phyloP scores from a whole-genome alignment of 2,113 vertebrate genomes.

The Capreolus pygargus region DNA sequence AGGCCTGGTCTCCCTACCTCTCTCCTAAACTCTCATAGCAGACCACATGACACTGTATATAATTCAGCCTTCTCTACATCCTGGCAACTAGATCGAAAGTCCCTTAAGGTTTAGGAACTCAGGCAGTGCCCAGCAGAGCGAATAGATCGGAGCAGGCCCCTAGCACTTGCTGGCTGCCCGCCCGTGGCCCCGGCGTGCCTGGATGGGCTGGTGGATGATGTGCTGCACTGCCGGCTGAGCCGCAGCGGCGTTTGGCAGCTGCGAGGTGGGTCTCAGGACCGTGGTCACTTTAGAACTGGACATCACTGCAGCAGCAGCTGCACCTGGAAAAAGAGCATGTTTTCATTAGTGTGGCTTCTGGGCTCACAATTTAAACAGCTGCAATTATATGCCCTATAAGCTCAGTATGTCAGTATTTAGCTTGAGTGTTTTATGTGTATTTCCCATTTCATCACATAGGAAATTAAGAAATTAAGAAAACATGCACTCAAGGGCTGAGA shows the following conservation, averaged over 20 bases:
- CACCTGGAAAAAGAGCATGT: slow-evolving; percentile 81
- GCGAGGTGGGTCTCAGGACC: slow-evolving; percentile 92
- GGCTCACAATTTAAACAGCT: neutral
- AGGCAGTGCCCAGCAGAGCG: neutral
- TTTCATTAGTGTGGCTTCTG: neutral
- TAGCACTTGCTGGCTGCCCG: neutral
- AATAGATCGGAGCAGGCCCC: accelerated
- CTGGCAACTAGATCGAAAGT: neutral
- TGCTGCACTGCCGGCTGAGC: slow-evolving; percentile 94
- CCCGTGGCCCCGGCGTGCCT: slow-evolving; percentile 80
- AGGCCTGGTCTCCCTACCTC: neutral
- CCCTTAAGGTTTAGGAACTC: neutral
- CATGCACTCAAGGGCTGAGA: neutral
- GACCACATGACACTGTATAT: neutral
- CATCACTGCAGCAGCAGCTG: slow-evolving; percentile 97
- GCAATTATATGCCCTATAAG: neutral
- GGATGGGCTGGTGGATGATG: slow-evolving; percentile 96
- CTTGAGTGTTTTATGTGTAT: neutral
- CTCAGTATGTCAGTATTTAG: neutral
- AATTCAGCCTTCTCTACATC: neutral
- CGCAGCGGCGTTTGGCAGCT: slow-evolving; percentile 86
- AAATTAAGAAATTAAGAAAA: slow-evolving; percentile 13
- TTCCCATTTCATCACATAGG: neutral
- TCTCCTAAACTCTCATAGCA: neutral
- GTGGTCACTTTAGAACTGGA: slow-evolving; percentile 96